Evolutionary conservation across 2,797 vertebrate genomes (phyloP).

Genomic region (Cheirogaleus major): DNA sequence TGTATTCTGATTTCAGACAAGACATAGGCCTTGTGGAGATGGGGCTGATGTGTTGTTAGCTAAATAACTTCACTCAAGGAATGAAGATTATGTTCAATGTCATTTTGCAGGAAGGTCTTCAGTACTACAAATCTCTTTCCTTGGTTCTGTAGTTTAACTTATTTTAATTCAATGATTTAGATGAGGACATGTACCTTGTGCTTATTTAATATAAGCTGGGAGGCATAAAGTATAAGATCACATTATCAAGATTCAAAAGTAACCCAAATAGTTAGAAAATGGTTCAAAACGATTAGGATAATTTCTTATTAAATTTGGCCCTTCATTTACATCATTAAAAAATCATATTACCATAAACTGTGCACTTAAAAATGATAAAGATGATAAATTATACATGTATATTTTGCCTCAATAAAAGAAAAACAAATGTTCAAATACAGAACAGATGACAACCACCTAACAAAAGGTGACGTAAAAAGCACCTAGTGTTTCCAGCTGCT

Average conservation of each 20-base stretch:
- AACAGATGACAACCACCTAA: background rate
- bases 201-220: background rate
- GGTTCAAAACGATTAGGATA: conserved; percentile 19
- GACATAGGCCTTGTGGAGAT: background rate
- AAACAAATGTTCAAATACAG: background rate
- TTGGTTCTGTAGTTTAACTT: background rate
- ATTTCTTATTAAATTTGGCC: background rate
- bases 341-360: background rate
- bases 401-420: background rate
- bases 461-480: background rate
- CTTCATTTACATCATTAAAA: background rate
- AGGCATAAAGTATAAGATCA: background rate
- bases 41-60: background rate
- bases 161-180: background rate
- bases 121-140: background rate
- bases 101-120: background rate
- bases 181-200: background rate
- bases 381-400: background rate
- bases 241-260: conserved; percentile 28
- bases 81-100: background rate
- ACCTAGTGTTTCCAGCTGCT: background rate
- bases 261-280: background rate
- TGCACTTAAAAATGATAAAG: background rate
- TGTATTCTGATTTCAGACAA: background rate
- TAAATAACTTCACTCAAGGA: background rate